Evolutionary conservation across 2,888 invertebrate species (phyloP).

Genomic region (Cerastis leucographa): DNA sequence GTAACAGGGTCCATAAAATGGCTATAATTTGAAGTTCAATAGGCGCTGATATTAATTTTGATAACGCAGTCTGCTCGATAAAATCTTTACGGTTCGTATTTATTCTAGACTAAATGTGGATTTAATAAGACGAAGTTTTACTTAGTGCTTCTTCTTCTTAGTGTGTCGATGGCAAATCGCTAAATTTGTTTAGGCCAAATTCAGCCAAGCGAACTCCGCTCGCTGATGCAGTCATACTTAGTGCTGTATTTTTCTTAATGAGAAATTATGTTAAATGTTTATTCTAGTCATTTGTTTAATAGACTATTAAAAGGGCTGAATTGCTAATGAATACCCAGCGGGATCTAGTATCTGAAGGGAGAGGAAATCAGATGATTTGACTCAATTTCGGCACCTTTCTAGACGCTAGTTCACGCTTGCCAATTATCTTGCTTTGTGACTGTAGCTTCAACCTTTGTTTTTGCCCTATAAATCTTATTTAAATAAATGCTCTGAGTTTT

Average conservation of each 20-base stretch:
- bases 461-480: too few species aligned
- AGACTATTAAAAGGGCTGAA: background rate
- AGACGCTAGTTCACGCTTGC: background rate
- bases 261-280: too few species aligned
- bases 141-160: too few species aligned
- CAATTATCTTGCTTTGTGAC: background rate
- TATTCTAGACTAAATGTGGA: background rate
- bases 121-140: background rate
- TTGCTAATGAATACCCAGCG: background rate
- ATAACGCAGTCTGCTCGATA: background rate
- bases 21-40: constrained; percentile 21
- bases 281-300: background rate
- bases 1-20: background rate
- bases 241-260: too few species aligned
- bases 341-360: too few species aligned
- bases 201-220: too few species aligned
- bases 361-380: background rate
- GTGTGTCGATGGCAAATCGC: too few species aligned
- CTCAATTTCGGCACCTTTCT: background rate
- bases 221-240: too few species aligned
- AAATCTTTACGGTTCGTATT: background rate
- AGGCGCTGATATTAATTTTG: background rate
- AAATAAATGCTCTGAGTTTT: too few species aligned
- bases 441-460: too few species aligned
- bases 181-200: too few species aligned